phyloP scores from a whole-genome alignment of 2,797 vertebrate species.

The Takifugu rubripes region DNA sequence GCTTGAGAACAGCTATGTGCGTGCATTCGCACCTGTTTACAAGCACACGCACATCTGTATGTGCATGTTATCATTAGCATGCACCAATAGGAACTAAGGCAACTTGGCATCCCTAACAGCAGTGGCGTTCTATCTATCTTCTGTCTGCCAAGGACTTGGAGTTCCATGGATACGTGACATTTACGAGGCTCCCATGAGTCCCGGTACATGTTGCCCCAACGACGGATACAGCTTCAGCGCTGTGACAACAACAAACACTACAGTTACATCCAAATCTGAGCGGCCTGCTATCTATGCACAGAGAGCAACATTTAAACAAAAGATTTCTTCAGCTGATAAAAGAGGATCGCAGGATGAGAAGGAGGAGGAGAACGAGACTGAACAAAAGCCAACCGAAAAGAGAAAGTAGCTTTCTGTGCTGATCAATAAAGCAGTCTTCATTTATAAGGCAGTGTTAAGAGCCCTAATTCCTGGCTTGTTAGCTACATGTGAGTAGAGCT shows the following conservation, averaged over 20 bases:
- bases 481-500: constrained; percentile 73
- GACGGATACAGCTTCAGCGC: constrained; percentile 63
- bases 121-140: constrained; percentile 47
- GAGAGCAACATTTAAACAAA: constrained; percentile 42
- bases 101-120: too few species aligned
- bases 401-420: constrained; percentile 38
- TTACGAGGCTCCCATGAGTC: constrained; percentile 66
- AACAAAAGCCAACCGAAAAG: constrained; percentile 31
- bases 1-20: not conserved
- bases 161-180: constrained; percentile 64
- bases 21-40: constrained; percentile 23
- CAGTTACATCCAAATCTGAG: constrained; percentile 45
- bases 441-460: constrained; percentile 66
- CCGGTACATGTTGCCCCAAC: constrained; percentile 65
- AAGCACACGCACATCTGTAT: constrained; percentile 10
- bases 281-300: constrained; percentile 49
- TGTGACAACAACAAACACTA: constrained; percentile 70
- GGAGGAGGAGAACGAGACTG: constrained; percentile 15
- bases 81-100: constrained; percentile 14
- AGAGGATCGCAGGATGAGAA: constrained; percentile 33
- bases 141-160: constrained; percentile 63
- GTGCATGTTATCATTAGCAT: constrained; percentile 27
- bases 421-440: constrained; percentile 70
- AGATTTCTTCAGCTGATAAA: constrained; percentile 41
- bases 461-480: constrained; percentile 78